Base-by-base conservation (phyloP, 2,888 invertebrate species). In the Drosophila prolongata region DNA sequence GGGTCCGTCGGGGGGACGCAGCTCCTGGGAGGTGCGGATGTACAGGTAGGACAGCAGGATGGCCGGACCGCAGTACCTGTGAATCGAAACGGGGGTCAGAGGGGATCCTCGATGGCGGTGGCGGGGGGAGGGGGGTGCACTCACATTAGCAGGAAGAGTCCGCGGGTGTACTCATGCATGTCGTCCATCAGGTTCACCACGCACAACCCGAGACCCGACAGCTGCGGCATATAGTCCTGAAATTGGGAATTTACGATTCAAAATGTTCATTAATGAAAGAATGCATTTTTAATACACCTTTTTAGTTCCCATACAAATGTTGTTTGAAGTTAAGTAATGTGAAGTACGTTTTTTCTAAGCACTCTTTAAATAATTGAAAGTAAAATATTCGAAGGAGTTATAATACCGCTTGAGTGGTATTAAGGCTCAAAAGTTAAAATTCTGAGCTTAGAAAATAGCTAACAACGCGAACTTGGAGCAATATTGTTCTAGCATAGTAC, bases 141-240 rank as follows among this genome's bases (percentile, higher is more conserved):
- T 94, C 90, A 95, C 95, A 94, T 94, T 35, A 94, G 92, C 27
- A 95, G 91, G 83, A 95, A 95, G 19, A 95, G 93, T 38, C 94
- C 94, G 72, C 95, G 92, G 89, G 94, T 94, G 80, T 95, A 95
- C 80, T 95, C 95, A 75, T 95, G 94, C 93, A 95, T 95, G 79
- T 95, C 94, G 80, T 95, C 95, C 64, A 93, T 93, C 70, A 95
- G 91, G 90, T 95, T 95, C n/a, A 94, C 93, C 6, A 94, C 93
- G 83, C 95, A 95, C 55, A 95, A 91, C 1, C 95, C 95, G 19
- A 94, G 93, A 6, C 94, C 95, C 76, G 93, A 91, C 62, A 95
- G 92, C 42, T 93, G 92, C 11, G 93, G 91, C 67, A 93, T 90
- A 80, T 93, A 93, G 75, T 92, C 92, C 94, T 94, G 92, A 9